Evolutionary conservation across 2,113 vertebrate species (phyloP).

Genomic region (Eubucco bourcierii): DNA sequence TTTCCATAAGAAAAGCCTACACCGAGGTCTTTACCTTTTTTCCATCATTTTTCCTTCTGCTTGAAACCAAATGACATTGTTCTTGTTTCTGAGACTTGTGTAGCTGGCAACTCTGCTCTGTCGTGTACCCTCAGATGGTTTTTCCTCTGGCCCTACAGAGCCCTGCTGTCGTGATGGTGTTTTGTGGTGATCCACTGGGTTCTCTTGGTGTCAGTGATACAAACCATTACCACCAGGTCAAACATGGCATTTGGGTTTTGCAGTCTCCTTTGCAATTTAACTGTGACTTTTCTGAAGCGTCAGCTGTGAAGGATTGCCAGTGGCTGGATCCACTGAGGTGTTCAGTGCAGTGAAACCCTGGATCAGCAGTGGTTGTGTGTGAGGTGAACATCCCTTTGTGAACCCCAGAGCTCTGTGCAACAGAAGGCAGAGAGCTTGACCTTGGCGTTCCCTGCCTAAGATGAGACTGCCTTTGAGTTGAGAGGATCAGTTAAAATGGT

Average conservation of each 20-base stretch:
- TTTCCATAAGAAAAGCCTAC: neutral
- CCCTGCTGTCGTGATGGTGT: neutral
- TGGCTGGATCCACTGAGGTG: neutral
- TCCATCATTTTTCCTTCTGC: accelerated
- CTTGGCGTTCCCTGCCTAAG: neutral
- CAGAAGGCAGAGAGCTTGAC: too few species aligned
- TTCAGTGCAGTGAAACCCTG: neutral
- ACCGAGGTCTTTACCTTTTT: neutral
- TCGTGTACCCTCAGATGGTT: neutral
- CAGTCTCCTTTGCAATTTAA: neutral
- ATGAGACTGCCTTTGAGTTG: neutral
- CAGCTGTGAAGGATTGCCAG: too few species aligned
- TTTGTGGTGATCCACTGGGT: neutral
- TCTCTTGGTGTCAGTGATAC: neutral
- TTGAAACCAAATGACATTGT: neutral
- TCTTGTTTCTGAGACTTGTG: neutral
- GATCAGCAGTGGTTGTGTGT: accelerated
- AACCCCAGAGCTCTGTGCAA: too few species aligned
- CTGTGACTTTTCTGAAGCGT: neutral
- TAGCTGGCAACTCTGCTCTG: neutral
- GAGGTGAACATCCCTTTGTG: neutral
- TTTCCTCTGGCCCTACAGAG: neutral
- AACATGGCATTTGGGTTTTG: neutral
- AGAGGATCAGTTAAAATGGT: neutral
- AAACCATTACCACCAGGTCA: neutral